A percentile compares a stretch with the other conserved stretches of the same genome.
Evolutionary conservation across 1,140 invertebrate species (phyloP).

Genomic region (Nymphalis io): DNA sequence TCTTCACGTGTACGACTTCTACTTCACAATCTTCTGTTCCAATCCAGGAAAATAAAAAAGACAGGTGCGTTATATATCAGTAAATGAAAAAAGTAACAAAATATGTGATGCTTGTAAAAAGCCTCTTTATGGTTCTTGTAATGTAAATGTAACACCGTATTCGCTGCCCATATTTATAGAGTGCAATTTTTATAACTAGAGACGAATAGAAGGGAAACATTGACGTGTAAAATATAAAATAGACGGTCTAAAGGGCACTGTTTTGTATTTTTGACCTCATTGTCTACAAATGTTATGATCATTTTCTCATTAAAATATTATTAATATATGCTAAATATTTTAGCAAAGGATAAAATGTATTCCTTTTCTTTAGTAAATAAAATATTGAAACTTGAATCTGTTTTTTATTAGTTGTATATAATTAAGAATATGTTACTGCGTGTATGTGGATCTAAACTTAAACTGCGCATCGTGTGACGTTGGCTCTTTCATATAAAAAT

Average conservation of each 20-base stretch:
- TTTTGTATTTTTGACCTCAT: slow-evolving; percentile 70
- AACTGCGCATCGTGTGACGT: too few species aligned
- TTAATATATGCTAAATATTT: slow-evolving; percentile 81
- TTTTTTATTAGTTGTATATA: slow-evolving; percentile 33
- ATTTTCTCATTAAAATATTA: slow-evolving; percentile 80
- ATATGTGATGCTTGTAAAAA: too few species aligned
- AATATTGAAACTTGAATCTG: slow-evolving; percentile 74
- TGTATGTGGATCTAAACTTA: too few species aligned
- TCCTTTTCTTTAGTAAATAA: slow-evolving; percentile 81
- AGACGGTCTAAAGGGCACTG: slow-evolving; percentile 14
- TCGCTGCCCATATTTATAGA: slow-evolving; percentile 78
- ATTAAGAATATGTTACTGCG: too few species aligned
- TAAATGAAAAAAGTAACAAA: too few species aligned
- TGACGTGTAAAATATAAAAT: slow-evolving; percentile 69
- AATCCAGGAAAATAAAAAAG: too few species aligned
- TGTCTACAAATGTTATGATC: slow-evolving; percentile 76
- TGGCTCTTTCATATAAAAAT: too few species aligned
- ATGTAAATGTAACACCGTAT: slow-evolving; percentile 76
- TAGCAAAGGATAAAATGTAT: slow-evolving; percentile 80
- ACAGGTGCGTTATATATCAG: too few species aligned
- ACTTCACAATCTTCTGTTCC: too few species aligned
- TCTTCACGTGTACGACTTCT: too few species aligned
- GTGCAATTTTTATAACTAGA: slow-evolving; percentile 79
- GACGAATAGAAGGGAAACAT: slow-evolving; percentile 65
- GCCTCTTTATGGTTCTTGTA: too few species aligned